These are phyloP conservation scores for Artibeus lituratus DNA, from an alignment of 2,797 vertebrate species.

Conservation along the genomic window DNA sequence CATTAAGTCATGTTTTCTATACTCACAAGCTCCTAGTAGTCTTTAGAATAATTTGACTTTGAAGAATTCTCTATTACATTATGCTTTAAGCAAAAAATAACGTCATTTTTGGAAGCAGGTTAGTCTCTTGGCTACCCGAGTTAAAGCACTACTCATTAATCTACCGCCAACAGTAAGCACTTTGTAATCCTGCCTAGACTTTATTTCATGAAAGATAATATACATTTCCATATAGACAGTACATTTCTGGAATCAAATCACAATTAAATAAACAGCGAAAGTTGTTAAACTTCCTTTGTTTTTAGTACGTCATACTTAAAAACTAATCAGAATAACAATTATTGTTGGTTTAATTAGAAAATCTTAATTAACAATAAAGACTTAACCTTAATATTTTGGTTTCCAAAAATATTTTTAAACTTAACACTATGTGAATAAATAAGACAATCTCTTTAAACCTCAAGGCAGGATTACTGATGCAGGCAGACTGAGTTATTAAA, in stretches of 20 bases:
- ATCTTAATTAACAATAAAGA: slow-evolving; percentile 99
- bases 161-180: slow-evolving; percentile 70
- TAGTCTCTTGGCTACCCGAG: slow-evolving; percentile 57
- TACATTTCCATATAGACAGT: slow-evolving; percentile 81
- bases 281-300: slow-evolving; percentile 91
- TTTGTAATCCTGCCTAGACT: slow-evolving; percentile 77
- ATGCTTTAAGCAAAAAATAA: slow-evolving; percentile 42
- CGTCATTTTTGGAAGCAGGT: slow-evolving; percentile 34
- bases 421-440: slow-evolving; percentile 95
- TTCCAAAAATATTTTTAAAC: slow-evolving; percentile 90
- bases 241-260: slow-evolving; percentile 81
- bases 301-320: slow-evolving; percentile 92
- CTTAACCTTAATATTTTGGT: slow-evolving; percentile 97
- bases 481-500: slow-evolving; percentile 99
- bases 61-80: slow-evolving; percentile 11
- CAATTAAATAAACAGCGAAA: slow-evolving; percentile 79
- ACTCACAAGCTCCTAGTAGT: not conserved
- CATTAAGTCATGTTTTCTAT: slow-evolving; percentile 15
- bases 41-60: slow-evolving; percentile 34
- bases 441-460: slow-evolving; percentile 99
- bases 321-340: slow-evolving; percentile 97
- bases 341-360: slow-evolving; percentile 99
- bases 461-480: slow-evolving; percentile 99
- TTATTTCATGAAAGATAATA: slow-evolving; percentile 78
- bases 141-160: slow-evolving; percentile 64